Percentiles rank a stretch among this genome's conserved stretches.
Conservation (phyloP, 2,797 vertebrate species). For the Anabacerthia variegaticeps region DNA sequence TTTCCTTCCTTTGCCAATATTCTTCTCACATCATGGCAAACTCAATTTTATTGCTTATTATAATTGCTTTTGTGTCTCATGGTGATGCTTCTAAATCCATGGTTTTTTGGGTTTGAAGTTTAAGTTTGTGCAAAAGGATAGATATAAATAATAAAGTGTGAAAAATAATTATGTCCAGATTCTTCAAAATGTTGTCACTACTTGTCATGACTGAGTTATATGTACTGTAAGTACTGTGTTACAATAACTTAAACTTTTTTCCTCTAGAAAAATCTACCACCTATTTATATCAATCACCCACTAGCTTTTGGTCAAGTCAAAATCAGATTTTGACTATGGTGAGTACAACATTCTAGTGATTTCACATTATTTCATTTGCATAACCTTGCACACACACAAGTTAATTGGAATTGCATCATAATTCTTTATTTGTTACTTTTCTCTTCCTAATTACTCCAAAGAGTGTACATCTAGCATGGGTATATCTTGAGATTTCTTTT, state of each 20-base stretch:
- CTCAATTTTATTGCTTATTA: not conserved
- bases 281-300: not conserved
- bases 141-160: not conserved
- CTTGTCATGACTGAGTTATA: not conserved
- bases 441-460: not conserved
- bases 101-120: not conserved
- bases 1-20: not conserved
- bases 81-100: not conserved
- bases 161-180: not conserved
- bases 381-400: not conserved
- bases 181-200: not conserved
- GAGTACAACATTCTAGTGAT: not conserved
- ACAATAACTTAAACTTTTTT: not conserved
- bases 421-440: not conserved
- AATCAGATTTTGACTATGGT: not conserved
- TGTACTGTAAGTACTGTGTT: not conserved
- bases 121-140: not conserved
- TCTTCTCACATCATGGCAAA: not conserved
- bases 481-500: not conserved
- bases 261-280: not conserved
- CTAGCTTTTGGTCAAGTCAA: not conserved
- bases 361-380: not conserved
- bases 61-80: not conserved
- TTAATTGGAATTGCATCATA: not conserved
- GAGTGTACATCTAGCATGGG: fast-evolving